A percentile compares a stretch with the other conserved stretches of the same genome.
Evolutionary conservation across 2,113 vertebrate genomes (phyloP).

Genomic region (Myrmecophaga tridactyla): DNA sequence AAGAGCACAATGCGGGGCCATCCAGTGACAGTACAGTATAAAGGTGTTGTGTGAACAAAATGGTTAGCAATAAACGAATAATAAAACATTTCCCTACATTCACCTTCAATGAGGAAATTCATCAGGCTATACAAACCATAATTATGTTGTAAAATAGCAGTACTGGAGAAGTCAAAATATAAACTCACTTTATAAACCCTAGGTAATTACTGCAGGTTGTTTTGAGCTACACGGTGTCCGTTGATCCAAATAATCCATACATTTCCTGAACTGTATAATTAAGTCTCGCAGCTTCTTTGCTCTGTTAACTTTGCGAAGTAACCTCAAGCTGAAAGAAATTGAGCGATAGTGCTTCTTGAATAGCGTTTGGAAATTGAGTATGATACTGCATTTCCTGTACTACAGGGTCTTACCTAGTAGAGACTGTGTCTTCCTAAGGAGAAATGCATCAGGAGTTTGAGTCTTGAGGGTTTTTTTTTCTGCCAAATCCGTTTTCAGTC

Average conservation of each 20-base stretch:
- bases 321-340: background rate
- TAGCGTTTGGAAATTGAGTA: background rate
- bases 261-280: conserved; percentile 33
- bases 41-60: conserved; percentile 42
- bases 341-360: background rate
- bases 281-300: conserved; percentile 8
- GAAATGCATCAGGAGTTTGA: background rate
- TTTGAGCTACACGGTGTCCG: background rate
- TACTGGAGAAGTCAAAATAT: conserved; percentile 31
- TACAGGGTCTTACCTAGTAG: background rate
- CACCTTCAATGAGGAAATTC: conserved; percentile 47
- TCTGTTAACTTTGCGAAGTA: conserved; percentile 34
- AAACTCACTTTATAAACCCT: conserved; percentile 52
- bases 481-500: conserved; percentile 16
- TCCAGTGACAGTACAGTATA: conserved; percentile 9
- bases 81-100: conserved; percentile 59
- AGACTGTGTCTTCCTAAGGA: background rate
- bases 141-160: conserved; percentile 68
- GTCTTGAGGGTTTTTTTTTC: background rate
- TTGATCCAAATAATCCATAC: background rate
- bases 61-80: conserved; percentile 62
- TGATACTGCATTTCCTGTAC: background rate
- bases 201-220: background rate
- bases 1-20: background rate
- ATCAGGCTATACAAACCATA: conserved; percentile 50